A percentile compares a stretch with the other conserved stretches of the same genome.
Conservation (phyloP, 2,113 vertebrate species). For the Panthera uncia region DNA sequence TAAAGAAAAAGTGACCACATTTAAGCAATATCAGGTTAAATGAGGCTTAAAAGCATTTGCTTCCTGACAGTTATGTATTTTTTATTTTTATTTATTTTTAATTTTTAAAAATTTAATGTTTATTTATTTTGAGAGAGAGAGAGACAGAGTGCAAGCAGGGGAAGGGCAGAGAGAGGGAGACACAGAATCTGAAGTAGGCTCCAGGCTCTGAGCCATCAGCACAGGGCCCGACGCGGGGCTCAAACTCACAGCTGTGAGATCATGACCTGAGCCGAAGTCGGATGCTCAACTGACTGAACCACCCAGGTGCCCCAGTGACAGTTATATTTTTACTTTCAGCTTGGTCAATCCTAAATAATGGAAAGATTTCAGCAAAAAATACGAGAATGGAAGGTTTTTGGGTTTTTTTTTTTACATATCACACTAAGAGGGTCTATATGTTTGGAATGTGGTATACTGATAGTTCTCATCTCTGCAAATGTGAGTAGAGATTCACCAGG, state of each 20-base stretch:
- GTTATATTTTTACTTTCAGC: background rate
- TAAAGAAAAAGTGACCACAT: conserved; percentile 18
- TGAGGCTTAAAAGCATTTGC: background rate
- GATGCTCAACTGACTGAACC: too few species aligned
- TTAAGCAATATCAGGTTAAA: conserved; percentile 12
- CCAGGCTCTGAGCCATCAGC: too few species aligned
- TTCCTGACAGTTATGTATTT: background rate
- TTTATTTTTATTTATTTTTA: too few species aligned
- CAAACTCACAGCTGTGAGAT: too few species aligned
- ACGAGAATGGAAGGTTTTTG: background rate
- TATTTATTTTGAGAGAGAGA: too few species aligned
- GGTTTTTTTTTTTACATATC: background rate
- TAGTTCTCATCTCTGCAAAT: background rate
- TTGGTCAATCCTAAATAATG: background rate
- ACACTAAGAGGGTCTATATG: background rate
- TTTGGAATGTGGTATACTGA: background rate
- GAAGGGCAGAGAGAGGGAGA: too few species aligned
- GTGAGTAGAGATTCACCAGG: background rate
- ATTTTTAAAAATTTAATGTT: too few species aligned
- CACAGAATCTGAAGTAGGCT: too few species aligned
- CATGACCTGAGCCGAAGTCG: too few species aligned
- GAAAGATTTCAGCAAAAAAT: conserved; percentile 11
- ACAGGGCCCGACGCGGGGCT: too few species aligned
- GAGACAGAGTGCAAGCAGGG: too few species aligned
- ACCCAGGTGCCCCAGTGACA: background rate